Evolutionary conservation across 2,888 invertebrate genomes (phyloP).

Genomic region (Limenitis camilla): DNA sequence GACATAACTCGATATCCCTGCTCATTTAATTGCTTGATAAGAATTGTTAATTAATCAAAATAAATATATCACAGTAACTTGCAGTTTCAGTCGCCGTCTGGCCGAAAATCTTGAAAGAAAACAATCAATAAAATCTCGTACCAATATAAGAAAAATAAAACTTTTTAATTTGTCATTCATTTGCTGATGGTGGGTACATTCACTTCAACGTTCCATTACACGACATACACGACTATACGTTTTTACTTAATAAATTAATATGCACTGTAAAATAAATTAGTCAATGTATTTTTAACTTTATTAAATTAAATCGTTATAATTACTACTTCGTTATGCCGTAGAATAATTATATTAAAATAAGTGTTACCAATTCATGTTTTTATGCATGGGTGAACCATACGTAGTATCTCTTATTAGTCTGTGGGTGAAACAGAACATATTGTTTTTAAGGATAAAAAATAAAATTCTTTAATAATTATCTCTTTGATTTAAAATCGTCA

Average conservation of each 20-base stretch:
- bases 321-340: too few species aligned
- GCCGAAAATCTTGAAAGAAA: slow-evolving; percentile 76
- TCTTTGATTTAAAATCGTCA: too few species aligned
- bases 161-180: slow-evolving; percentile 73
- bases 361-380: too few species aligned
- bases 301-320: too few species aligned
- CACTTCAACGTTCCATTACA: slow-evolving; percentile 69
- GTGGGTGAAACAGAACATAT: too few species aligned
- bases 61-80: slow-evolving; percentile 76
- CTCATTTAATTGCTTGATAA: slow-evolving; percentile 75
- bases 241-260: too few species aligned
- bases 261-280: too few species aligned
- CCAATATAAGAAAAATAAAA: slow-evolving; percentile 76
- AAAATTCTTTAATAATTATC: too few species aligned
- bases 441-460: too few species aligned
- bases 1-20: slow-evolving; percentile 75
- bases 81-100: slow-evolving; percentile 75
- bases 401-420: too few species aligned
- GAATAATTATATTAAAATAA: too few species aligned
- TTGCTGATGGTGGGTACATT: slow-evolving; percentile 71
- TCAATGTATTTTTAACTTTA: not conserved
- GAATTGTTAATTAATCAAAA: slow-evolving; percentile 72
- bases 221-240: slow-evolving; percentile 36
- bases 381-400: too few species aligned
- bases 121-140: slow-evolving; percentile 76